These are phyloP conservation scores for Panagrolaimus sp. DNA, from an alignment of 1,140 invertebrate genomes.

Conservation along the genomic window DNA sequence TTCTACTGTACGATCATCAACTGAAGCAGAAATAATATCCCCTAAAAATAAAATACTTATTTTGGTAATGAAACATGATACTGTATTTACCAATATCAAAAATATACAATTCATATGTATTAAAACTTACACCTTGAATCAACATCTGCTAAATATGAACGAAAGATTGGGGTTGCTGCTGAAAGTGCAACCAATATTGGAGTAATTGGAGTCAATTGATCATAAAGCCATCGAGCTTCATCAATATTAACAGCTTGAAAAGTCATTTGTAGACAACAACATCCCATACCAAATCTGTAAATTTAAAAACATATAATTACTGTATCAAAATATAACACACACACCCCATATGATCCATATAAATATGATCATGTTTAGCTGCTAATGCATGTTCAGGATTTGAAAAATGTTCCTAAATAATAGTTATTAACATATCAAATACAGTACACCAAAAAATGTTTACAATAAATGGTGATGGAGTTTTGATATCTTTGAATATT, in stretches of 20 bases:
- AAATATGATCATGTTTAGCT: conserved; percentile 71
- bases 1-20: conserved; percentile 88
- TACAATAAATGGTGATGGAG: conserved; percentile 65
- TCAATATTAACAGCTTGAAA: conserved; percentile 88
- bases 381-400: conserved; percentile 53
- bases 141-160: conserved; percentile 84
- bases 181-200: conserved; percentile 94
- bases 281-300: conserved; percentile 86
- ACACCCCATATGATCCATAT: conserved; percentile 91
- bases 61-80: conserved; percentile 19
- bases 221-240: conserved; percentile 90
- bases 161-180: conserved; percentile 86
- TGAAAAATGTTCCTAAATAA: conserved; percentile 70
- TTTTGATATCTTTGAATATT: conserved; percentile 85
- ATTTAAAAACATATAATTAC: too few relatives aligned
- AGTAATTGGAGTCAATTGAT: conserved; percentile 90
- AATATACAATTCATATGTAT: too few relatives aligned
- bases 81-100: too few relatives aligned
- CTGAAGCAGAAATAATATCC: conserved; percentile 60
- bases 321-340: too few relatives aligned
- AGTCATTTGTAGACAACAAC: conserved; percentile 82
- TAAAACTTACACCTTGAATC: conserved; percentile 98
- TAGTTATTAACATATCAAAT: conserved; percentile 16
- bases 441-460: conserved; percentile 19
- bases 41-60: too few relatives aligned